Base-by-base conservation (phyloP, 2,113 vertebrate genomes). In the Dascyllus trimaculatus region DNA sequence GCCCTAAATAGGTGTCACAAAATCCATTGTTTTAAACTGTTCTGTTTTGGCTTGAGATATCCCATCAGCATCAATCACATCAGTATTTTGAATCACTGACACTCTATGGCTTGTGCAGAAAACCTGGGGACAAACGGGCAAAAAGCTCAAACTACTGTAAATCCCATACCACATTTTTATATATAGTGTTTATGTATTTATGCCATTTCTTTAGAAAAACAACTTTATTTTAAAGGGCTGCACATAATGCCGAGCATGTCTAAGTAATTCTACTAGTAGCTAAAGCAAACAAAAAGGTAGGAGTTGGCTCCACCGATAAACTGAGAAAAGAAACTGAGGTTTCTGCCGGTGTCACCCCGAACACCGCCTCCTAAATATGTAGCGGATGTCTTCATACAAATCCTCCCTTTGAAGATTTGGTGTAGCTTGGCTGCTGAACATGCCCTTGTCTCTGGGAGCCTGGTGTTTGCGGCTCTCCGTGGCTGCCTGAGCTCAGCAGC, bases 401-500 rank as follows among this genome's bases (percentile, higher is more conserved):
- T 89, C 89, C 80, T 64, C 29, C 60, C 82, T 92, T 91, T 92
- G 85, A 91, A 87, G 85, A 87, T 85, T 85, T 78, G 52, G 73
- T 78, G 65, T 62, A 70, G 73, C 63, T 62, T 29, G 66, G 74
- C 77, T 77, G 81, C 63, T 71, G 76, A 78, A 80, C 85, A 82
- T 60, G 69, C 59, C 80, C 80, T 74, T 38, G 74, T 86, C 81
- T 85, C 63, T 10, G 5, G 68, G 63, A 85, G 79, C 74, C 45
- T 43, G 64, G 24, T 38, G 75, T 45, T 71, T 70, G 61, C 11
- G 4, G 49, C 51, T 58, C 61, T 66, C 67, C 4, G 9, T 57
- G 78, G 38, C 71, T 80, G 57, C 54, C 66, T 76, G 73, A 77
- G 76, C 84, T 71, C 29, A 4, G 67, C 65, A 66, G 63, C 5